Evolutionary conservation across 2,888 invertebrate genomes (phyloP).

Genomic region (Liodrosophila aerea): DNA sequence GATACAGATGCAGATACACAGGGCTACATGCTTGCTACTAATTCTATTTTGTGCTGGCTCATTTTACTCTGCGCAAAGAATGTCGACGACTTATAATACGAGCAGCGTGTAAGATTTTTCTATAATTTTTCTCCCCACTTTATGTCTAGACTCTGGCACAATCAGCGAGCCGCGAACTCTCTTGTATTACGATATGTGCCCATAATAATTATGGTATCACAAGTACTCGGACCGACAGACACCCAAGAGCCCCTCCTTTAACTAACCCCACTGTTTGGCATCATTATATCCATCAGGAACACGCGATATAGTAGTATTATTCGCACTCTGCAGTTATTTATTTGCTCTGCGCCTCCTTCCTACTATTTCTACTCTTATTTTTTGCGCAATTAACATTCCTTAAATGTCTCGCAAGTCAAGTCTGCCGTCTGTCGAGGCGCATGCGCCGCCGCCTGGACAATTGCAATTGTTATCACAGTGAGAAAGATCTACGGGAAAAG

Average conservation of each 20-base stretch:
- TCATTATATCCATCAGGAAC: constrained; percentile 69
- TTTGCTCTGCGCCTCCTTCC: constrained; percentile 1
- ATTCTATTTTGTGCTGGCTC: constrained; percentile 69
- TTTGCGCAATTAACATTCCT: constrained; percentile 73
- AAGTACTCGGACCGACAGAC: constrained; percentile 11
- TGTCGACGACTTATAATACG: constrained; percentile 76
- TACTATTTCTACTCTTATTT: constrained; percentile 18
- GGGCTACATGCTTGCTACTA: constrained; percentile 38
- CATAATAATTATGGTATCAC: constrained; percentile 54
- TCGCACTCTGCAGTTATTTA: constrained; percentile 30
- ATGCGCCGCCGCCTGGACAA: too few species aligned
- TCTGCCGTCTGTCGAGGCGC: not conserved
- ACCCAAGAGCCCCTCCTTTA: constrained; percentile 39
- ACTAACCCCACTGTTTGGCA: constrained; percentile 39
- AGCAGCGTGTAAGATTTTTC: constrained; percentile 62
- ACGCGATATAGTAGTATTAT: constrained; percentile 68
- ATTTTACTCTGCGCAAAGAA: constrained; percentile 55
- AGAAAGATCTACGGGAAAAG: too few species aligned
- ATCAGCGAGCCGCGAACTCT: constrained; percentile 24
- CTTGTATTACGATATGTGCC: not conserved
- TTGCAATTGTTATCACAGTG: not conserved
- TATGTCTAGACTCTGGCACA: constrained; percentile 4
- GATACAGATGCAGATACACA: constrained; percentile 26
- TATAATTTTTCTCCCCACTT: constrained; percentile 2
- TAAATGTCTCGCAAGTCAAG: constrained; percentile 50